Percentiles rank a stretch among this genome's conserved stretches.
Evolutionary conservation across 1,140 invertebrate species (phyloP).

Genomic region (Rhagoletis pomonella): DNA sequence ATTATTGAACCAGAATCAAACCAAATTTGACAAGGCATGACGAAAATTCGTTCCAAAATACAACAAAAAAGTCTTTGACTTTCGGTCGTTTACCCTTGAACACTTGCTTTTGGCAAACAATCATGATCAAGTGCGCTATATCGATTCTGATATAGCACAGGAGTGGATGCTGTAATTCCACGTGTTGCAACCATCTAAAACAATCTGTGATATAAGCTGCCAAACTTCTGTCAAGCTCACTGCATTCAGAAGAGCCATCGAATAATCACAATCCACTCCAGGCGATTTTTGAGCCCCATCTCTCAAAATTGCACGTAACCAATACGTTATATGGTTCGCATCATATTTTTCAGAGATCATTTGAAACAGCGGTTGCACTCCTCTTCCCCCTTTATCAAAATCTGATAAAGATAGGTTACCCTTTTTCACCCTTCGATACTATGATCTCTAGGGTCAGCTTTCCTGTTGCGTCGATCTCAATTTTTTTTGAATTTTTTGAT

Average conservation of each 20-base stretch:
- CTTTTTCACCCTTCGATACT: too few relatives aligned
- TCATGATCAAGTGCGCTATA: constrained; percentile 16
- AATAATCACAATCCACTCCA: constrained; percentile 16
- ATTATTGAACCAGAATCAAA: too few relatives aligned
- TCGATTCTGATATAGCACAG: constrained; percentile 14
- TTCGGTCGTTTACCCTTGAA: not conserved
- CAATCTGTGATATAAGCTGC: not conserved
- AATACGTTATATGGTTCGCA: not conserved
- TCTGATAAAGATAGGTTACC: not conserved
- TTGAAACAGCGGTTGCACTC: too few relatives aligned
- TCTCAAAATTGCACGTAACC: constrained; percentile 4
- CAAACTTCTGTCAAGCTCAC: too few relatives aligned
- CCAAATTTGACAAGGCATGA: too few relatives aligned
- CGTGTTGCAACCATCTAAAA: not conserved
- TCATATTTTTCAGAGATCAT: not conserved
- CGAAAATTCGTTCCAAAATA: too few relatives aligned
- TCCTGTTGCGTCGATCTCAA: too few relatives aligned
- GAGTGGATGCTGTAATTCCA: not conserved
- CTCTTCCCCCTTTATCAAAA: not conserved
- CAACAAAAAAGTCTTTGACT: constrained; percentile 20
- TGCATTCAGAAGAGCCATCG: constrained; percentile 1
- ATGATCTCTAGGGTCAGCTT: too few relatives aligned
- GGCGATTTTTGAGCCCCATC: not conserved
- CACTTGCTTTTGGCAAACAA: not conserved
- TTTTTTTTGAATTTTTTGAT: too few relatives aligned